Percentiles rank a stretch among this genome's conserved stretches.
phyloP scores from a whole-genome alignment of 2,888 invertebrate species.

The Bimastos eiseni region DNA sequence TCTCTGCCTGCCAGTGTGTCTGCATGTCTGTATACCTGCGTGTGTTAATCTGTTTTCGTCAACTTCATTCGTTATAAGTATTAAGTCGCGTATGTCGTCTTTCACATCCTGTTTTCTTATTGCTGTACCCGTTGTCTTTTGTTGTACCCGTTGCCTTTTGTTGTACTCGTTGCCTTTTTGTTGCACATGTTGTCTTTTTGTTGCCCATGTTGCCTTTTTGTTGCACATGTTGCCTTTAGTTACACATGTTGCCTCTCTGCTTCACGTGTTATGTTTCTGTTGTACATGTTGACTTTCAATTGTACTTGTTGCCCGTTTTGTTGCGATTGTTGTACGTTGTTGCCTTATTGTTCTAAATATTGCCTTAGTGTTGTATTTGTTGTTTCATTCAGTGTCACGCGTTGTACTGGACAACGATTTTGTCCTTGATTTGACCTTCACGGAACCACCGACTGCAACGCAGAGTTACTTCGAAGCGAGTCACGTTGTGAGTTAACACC shows the following conservation, averaged over 20 bases:
- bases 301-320: no score
- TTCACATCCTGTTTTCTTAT: neutral
- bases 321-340: no score
- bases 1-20: neutral
- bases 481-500: neutral
- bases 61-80: neutral
- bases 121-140: neutral
- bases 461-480: neutral
- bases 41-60: no score
- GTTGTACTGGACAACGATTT: neutral
- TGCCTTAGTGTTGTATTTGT: neutral
- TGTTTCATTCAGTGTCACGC: constrained; percentile 1
- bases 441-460: neutral
- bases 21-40: neutral
- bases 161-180: neutral
- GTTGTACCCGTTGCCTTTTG: neutral
- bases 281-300: no score
- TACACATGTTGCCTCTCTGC: neutral
- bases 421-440: neutral
- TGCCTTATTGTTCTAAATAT: neutral
- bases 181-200: neutral
- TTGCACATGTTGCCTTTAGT: neutral
- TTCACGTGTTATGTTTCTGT: neutral
- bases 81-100: neutral
- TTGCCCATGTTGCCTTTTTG: neutral